Percentiles rank a stretch among this genome's conserved stretches.
Evolutionary conservation across 2,888 invertebrate species (phyloP).

Genomic region (Parelbella ahira): DNA sequence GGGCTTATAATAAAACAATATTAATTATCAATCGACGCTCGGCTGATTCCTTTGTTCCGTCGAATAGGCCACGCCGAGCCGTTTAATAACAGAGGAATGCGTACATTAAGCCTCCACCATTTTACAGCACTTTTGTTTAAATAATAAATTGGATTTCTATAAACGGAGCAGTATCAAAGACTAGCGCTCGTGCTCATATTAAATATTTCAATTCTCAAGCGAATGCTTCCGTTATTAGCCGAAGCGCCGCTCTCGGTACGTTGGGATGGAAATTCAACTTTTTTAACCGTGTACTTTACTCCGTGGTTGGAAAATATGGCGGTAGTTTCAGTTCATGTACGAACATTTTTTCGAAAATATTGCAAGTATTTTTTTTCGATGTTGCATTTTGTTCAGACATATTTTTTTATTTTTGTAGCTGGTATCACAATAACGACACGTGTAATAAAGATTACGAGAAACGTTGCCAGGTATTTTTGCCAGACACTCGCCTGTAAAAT

Average conservation of each 20-base stretch:
- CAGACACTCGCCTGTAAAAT: too few species aligned
- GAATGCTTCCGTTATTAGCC: constrained; percentile 32
- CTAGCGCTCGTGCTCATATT: constrained; percentile 36
- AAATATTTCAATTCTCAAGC: constrained; percentile 32
- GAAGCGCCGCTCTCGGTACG: constrained; percentile 9
- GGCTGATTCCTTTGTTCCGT: constrained; percentile 46
- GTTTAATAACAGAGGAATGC: constrained; percentile 69
- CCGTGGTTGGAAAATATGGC: constrained; percentile 12
- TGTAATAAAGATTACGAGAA: background rate
- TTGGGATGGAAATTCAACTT: constrained; percentile 14
- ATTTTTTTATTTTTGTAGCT: constrained; percentile 10
- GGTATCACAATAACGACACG: constrained; percentile 3
- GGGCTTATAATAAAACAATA: constrained; percentile 71
- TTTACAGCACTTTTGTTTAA: constrained; percentile 61
- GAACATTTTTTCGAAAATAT: constrained; percentile 16
- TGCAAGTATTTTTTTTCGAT: constrained; percentile 1
- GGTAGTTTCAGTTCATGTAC: constrained; percentile 24
- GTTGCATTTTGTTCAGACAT: constrained; percentile 7
- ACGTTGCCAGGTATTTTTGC: too few species aligned
- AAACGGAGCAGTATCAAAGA: constrained; percentile 47
- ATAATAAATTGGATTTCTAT: constrained; percentile 66
- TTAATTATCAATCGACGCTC: constrained; percentile 62
- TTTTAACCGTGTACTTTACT: background rate
- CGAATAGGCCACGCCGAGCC: constrained; percentile 28
- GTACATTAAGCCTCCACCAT: constrained; percentile 61